These are phyloP conservation scores for Orientallactaga bullata DNA, from an alignment of 2,113 vertebrate genomes.

Conservation along the genomic window DNA sequence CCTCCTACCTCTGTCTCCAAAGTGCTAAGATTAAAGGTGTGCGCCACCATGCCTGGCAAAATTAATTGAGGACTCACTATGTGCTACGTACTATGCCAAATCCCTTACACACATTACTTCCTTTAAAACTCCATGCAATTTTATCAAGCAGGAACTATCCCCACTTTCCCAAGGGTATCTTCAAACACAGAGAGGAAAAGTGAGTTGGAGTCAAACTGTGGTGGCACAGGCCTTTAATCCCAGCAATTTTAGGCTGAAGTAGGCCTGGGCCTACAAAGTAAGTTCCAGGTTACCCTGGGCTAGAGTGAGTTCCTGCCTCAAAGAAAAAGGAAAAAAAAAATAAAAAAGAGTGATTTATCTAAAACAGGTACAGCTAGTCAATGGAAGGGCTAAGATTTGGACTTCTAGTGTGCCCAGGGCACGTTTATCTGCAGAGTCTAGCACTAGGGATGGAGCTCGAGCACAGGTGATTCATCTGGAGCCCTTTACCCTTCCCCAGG, in stretches of 20 bases:
- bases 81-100: background rate
- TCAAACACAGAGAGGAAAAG: background rate
- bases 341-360: background rate
- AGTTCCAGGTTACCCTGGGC: too few relatives aligned
- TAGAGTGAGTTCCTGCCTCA: too few relatives aligned
- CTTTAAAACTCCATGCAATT: slow-evolving; percentile 6
- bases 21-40: too few relatives aligned
- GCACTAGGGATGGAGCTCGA: background rate
- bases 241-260: too few relatives aligned
- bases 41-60: too few relatives aligned
- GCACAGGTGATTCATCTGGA: background rate
- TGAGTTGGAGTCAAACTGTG: background rate
- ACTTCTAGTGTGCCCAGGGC: background rate
- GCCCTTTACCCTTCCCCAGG: background rate
- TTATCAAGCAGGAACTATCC: background rate
- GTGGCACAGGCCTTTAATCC: too few relatives aligned
- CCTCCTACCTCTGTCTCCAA: too few relatives aligned
- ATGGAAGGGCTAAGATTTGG: background rate
- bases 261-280: too few relatives aligned
- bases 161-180: background rate
- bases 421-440: background rate
- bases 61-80: background rate
- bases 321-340: too few relatives aligned
- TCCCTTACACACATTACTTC: background rate
- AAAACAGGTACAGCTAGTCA: background rate